phyloP scores from a whole-genome alignment of 2,888 invertebrate genomes.

The Frankliniella fusca region DNA sequence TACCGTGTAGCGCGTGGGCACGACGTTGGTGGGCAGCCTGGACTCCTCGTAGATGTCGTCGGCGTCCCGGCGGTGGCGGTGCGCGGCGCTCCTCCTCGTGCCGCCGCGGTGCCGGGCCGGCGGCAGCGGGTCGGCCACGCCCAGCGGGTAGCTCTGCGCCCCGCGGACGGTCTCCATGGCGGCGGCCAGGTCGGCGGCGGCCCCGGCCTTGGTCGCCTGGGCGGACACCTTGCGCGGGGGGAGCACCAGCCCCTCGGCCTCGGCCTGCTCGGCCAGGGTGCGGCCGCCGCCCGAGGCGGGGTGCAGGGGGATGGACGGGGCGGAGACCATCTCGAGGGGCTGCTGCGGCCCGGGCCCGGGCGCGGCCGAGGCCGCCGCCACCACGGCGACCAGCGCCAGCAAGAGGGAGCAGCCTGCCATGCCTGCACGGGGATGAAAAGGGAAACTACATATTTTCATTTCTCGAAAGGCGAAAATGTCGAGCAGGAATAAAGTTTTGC shows the following conservation, averaged over 20 bases:
- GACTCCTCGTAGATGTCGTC: not conserved
- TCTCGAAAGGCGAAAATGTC: no score
- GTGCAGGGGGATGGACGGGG: not conserved
- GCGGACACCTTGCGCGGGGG: not conserved
- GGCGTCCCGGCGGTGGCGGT: not conserved
- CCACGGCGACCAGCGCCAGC: not conserved
- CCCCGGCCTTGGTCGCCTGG: not conserved
- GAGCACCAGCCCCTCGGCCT: not conserved
- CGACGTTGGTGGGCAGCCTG: not conserved
- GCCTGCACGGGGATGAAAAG: not conserved
- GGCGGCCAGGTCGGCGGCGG: not conserved
- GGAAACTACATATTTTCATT: no score
- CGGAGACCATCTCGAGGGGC: not conserved
- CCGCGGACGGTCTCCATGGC: not conserved
- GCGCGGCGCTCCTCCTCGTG: no score
- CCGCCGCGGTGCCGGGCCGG: not conserved
- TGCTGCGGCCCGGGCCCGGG: not conserved
- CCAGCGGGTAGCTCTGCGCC: not conserved
- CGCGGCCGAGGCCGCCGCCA: not conserved
- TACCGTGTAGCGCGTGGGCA: conserved; percentile 4
- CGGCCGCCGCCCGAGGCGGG: not conserved
- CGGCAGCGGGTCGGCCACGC: not conserved
- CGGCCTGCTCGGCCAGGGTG: conserved; percentile 4
- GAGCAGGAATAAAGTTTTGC: no score
- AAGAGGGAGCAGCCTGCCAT: not conserved